phyloP scores from a whole-genome alignment of 2,113 vertebrate genomes.

The Willisornis vidua region DNA sequence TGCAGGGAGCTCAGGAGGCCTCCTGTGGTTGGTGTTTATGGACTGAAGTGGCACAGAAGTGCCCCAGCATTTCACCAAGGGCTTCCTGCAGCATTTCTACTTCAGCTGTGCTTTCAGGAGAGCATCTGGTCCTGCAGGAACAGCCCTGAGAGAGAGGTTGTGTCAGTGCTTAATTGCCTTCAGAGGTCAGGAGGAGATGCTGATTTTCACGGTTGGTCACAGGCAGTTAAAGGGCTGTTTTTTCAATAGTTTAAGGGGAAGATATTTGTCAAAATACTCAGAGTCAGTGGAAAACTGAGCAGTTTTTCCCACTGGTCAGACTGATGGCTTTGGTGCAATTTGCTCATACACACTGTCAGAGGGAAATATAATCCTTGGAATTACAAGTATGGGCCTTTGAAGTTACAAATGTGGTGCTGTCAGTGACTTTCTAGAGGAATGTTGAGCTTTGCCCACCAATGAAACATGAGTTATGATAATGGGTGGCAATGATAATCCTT shows the following conservation, averaged over 20 bases:
- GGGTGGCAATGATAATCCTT: background rate
- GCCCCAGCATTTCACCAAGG: background rate
- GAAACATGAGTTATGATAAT: background rate
- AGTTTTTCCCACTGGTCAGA: background rate
- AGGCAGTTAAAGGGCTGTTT: background rate
- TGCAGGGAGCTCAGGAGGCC: background rate
- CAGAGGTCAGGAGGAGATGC: background rate
- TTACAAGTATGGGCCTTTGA: background rate
- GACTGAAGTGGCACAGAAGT: background rate
- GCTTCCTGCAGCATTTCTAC: background rate
- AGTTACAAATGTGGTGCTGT: background rate
- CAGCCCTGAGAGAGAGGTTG: background rate
- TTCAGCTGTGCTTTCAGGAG: background rate
- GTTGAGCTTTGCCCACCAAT: background rate
- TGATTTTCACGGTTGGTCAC: background rate
- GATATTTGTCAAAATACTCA: slow-evolving; percentile 13
- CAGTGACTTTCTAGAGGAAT: background rate
- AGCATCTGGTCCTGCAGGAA: background rate
- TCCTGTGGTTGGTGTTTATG: background rate
- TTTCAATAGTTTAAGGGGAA: background rate
- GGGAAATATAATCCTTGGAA: background rate
- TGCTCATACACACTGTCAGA: background rate
- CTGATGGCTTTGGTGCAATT: background rate
- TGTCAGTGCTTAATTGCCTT: background rate
- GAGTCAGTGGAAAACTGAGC: background rate